Evolutionary conservation across 2,888 invertebrate species (phyloP), one percentile per base, ranked within the genome.

Genomic region (Agriopis marginaria): DNA sequence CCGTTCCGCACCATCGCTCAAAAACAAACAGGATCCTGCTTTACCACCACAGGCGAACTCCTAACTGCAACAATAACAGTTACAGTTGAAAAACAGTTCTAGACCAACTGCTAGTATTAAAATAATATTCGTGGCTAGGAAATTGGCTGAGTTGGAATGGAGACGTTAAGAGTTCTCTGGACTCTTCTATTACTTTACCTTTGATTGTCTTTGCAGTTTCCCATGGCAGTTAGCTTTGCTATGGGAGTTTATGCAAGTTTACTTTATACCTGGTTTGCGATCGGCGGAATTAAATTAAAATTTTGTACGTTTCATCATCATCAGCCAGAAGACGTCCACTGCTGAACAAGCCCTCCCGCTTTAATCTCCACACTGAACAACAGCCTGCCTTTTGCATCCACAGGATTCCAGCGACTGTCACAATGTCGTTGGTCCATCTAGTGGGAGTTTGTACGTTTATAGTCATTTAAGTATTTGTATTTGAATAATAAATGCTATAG

Each of bases 61-160:
- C 84, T 90, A 89, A 72, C 71, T 86, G 89, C 86, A 89, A 68
- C 62, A 66, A 73, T 75, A 73, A 76, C 71, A 72, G 69, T 73
- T 73, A 86, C 61, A 32, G 60, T 67, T 68, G n/a, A 63, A 66
- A 70, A 70, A 66, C 70, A 53, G 51, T 63, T 70, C 70, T 53
- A 66, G 66, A 71, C 74, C 71, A 76, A 72, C 75, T 75, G 70
- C 66, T 51, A 50, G 63, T 65, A 70, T 74, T 79, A 78, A 75
- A 77, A 79, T 79, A 77, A 78, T 78, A 79, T 71, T 67, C 75
- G 72, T 65, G 82, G 84, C 88, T 83, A 82, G 87, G 84, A 87
- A 89, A 91, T 89, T 88, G 89, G 84, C 90, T 88, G 82, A 91
- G 86, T 90, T 91, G 79, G 86, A 86, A 84, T 88, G 85, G 86